phyloP scores from a whole-genome alignment of 2,113 vertebrate genomes.

The Psittacara wagleri region DNA sequence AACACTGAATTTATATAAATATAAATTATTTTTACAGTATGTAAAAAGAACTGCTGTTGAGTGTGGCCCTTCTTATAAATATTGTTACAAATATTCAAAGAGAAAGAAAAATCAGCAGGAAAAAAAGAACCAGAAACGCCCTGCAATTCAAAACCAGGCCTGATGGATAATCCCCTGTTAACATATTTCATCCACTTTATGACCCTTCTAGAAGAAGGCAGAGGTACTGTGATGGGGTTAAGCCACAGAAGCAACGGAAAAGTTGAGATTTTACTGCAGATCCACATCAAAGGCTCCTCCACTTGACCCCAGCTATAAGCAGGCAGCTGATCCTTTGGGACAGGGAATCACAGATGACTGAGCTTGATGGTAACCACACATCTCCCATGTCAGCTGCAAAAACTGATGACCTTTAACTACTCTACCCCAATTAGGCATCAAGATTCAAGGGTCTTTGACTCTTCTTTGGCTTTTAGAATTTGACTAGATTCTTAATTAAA shows the following conservation, averaged over 20 bases:
- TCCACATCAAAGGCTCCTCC: background rate
- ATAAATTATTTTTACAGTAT: background rate
- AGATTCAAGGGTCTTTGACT: background rate
- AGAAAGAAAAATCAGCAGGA: background rate
- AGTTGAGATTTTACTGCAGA: background rate
- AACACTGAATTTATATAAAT: background rate
- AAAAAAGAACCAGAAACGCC: background rate
- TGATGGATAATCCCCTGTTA: background rate
- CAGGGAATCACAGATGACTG: background rate
- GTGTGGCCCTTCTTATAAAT: background rate
- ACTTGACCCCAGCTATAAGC: background rate
- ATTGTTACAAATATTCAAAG: background rate
- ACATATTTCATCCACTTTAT: background rate
- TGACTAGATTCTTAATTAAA: constrained; percentile 1
- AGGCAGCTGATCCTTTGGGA: background rate
- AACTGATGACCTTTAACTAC: constrained; percentile 40
- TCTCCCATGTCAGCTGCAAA: constrained; percentile 5
- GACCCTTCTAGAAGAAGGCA: background rate
- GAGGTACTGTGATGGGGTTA: background rate
- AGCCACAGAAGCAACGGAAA: background rate
- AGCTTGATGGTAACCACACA: background rate
- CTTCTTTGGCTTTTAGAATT: background rate
- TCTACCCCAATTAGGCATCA: background rate
- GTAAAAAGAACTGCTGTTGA: background rate
- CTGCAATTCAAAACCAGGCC: background rate